These are phyloP conservation scores for Drosophila ohnishii DNA, from an alignment of 1,140 invertebrate species.

Conservation along the genomic window DNA sequence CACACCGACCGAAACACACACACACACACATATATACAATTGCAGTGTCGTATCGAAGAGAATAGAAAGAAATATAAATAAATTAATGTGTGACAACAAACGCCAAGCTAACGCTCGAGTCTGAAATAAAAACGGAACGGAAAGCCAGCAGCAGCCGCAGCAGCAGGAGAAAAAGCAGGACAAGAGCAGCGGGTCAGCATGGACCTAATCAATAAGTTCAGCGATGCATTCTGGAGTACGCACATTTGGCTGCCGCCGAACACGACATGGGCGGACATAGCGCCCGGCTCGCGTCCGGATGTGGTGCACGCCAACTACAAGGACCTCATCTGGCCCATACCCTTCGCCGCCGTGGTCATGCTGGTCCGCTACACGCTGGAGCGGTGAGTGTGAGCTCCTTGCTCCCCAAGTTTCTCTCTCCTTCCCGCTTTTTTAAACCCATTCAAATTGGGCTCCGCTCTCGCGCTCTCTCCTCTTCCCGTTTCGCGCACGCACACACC, in stretches of 20 bases:
- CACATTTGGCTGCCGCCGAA: slow-evolving; percentile 95
- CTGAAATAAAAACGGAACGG: slow-evolving; percentile 14
- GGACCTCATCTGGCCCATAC: slow-evolving; percentile 92
- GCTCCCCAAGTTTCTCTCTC: not conserved
- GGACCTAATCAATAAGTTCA: slow-evolving; percentile 71
- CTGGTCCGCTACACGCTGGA: slow-evolving; percentile 90
- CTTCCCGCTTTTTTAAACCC: slow-evolving; percentile 12
- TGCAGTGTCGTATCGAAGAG: slow-evolving; percentile 12
- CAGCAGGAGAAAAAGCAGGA: slow-evolving; percentile 5
- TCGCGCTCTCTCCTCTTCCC: slow-evolving; percentile 8
- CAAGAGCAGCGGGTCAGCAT: slow-evolving; percentile 34
- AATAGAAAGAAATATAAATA: not conserved
- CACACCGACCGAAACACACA: slow-evolving; percentile 4
- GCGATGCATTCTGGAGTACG: slow-evolving; percentile 90
- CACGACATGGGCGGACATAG: slow-evolving; percentile 93
- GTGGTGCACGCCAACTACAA: slow-evolving; percentile 91
- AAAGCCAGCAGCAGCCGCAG: slow-evolving; percentile 12
- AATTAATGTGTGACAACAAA: slow-evolving; percentile 32
- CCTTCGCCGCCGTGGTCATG: slow-evolving; percentile 90
- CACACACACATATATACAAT: slow-evolving; percentile 1
- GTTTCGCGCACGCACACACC: slow-evolving; percentile 31
- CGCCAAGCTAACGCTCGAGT: slow-evolving; percentile 15
- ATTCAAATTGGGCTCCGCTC: slow-evolving; percentile 22
- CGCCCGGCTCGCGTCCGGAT: slow-evolving; percentile 89
- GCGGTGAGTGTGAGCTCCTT: slow-evolving; percentile 85